Conservation (phyloP, 2,888 invertebrate genomes). For the Proisotoma minuta region DNA sequence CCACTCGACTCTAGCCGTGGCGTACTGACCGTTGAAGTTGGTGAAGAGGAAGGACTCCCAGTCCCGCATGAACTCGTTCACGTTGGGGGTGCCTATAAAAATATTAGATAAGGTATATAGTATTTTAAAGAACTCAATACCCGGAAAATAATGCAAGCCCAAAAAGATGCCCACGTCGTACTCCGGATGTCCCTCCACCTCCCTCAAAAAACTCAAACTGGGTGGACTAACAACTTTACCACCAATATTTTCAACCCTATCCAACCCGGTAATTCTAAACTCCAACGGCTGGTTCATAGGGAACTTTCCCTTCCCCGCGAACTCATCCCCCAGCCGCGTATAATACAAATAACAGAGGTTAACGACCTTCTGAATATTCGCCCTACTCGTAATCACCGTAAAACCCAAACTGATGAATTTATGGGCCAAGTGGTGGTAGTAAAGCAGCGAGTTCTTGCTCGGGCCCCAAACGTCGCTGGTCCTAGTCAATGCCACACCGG, state of each 20-base stretch:
- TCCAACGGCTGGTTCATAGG: neutral
- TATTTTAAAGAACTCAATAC: too few relatives aligned
- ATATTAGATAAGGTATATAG: neutral
- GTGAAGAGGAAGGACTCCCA: neutral
- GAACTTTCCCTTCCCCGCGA: neutral
- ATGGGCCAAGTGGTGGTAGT: neutral
- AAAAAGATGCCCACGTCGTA: neutral
- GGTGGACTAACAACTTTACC: neutral
- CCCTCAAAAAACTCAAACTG: neutral
- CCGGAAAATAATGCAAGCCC: neutral
- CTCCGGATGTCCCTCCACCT: neutral
- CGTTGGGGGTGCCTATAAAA: neutral
- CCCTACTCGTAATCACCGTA: neutral
- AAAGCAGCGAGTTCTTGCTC: neutral
- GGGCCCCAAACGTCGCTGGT: slow-evolving; percentile 5
- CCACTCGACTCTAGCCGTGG: neutral
- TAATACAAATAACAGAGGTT: neutral
- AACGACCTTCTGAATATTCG: slow-evolving; percentile 1
- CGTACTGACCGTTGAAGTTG: neutral
- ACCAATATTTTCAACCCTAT: neutral
- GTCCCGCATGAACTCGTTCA: neutral
- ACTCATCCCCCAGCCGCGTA: neutral
- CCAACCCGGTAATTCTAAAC: neutral
- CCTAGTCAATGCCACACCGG: neutral
- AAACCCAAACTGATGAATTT: neutral